Conservation (phyloP, 2,888 invertebrate species). For the Drosophila seclusa region DNA sequence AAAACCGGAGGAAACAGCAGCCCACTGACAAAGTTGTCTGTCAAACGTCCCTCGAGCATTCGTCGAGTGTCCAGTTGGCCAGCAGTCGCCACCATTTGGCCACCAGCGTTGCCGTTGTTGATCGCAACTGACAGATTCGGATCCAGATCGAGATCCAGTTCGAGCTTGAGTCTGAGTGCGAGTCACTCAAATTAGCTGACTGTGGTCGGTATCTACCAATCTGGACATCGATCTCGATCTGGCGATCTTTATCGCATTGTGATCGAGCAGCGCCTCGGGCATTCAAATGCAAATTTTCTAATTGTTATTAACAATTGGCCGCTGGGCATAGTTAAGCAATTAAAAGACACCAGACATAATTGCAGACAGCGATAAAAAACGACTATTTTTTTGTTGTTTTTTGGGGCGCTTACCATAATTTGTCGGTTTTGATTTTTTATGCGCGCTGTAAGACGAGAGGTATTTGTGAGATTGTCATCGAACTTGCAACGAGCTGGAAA, state of each 20-base stretch:
- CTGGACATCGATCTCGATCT: slow-evolving; percentile 38
- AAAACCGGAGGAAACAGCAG: neutral
- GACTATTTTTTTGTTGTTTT: neutral
- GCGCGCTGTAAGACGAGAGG: neutral
- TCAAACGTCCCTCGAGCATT: slow-evolving; percentile 35
- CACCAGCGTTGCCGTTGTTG: slow-evolving; percentile 52
- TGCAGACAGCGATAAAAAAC: slow-evolving; percentile 42
- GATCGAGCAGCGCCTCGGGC: slow-evolving; percentile 33
- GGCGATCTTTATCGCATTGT: slow-evolving; percentile 27
- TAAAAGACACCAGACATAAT: slow-evolving; percentile 66
- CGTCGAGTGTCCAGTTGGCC: slow-evolving; percentile 18
- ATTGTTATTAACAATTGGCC: slow-evolving; percentile 79
- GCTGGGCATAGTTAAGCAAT: slow-evolving; percentile 76
- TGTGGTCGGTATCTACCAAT: slow-evolving; percentile 35
- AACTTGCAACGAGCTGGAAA: slow-evolving; percentile 2
- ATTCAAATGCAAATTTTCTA: slow-evolving; percentile 66
- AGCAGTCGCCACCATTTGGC: slow-evolving; percentile 30
- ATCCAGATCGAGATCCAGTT: slow-evolving; percentile 2
- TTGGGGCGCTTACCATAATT: slow-evolving; percentile 43
- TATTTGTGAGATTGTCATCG: neutral
- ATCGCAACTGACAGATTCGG: slow-evolving; percentile 35
- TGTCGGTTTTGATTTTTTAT: slow-evolving; percentile 41
- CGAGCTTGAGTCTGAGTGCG: slow-evolving; percentile 16
- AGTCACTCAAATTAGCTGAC: slow-evolving; percentile 71
- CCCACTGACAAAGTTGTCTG: slow-evolving; percentile 49